Conservation (phyloP, 2,888 invertebrate species). For the Diarsia brunnea region DNA sequence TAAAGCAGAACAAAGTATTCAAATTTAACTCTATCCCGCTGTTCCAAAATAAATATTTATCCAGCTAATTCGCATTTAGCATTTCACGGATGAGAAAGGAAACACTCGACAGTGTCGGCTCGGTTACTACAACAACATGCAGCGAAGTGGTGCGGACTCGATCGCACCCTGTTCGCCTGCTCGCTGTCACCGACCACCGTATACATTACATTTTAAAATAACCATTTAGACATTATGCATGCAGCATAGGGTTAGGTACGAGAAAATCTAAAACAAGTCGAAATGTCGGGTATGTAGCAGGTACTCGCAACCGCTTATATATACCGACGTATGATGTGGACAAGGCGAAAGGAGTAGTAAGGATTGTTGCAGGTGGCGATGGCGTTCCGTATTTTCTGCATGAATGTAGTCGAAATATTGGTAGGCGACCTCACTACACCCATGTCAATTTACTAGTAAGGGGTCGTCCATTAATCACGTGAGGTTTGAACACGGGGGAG, state of each 20-base stretch:
- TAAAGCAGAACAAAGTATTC: constrained; percentile 73
- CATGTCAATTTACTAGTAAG: no score
- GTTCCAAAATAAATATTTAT: constrained; percentile 88
- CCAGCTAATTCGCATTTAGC: constrained; percentile 89
- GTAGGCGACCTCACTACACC: background rate
- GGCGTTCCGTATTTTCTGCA: background rate
- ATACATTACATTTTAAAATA: constrained; percentile 68
- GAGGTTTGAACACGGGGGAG: no score
- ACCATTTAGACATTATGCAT: constrained; percentile 39
- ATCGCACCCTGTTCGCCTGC: constrained; percentile 62
- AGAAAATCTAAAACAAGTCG: background rate
- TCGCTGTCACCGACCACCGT: constrained; percentile 67
- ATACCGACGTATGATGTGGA: background rate
- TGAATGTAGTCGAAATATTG: background rate
- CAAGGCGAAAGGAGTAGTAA: background rate
- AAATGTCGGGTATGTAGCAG: background rate
- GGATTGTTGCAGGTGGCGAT: background rate
- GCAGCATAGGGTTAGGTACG: background rate
- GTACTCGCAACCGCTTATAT: background rate
- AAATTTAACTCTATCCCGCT: constrained; percentile 81
- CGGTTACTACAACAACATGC: constrained; percentile 87
- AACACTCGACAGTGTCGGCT: constrained; percentile 86
- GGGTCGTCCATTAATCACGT: no score
- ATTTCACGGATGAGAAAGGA: constrained; percentile 84
- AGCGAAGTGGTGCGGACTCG: constrained; percentile 75